Base-by-base conservation (phyloP, 1,140 invertebrate species). In the Plutomurus gul region DNA sequence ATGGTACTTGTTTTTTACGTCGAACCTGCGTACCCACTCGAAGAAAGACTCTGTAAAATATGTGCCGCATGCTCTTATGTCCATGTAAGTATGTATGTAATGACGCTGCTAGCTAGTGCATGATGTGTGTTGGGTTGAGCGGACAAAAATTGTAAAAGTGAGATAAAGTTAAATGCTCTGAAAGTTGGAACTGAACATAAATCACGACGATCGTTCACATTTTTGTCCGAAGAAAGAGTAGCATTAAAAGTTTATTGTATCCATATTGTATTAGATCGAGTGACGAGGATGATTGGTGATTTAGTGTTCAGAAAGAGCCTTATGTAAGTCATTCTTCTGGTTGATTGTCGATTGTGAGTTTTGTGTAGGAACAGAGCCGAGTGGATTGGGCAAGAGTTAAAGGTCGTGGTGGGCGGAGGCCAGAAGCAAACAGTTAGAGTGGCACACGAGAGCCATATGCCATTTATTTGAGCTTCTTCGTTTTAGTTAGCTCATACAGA, bases 341-440 rank as follows among this genome's bases (percentile, higher is more conserved):
- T 37, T 73, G 37, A 73, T 73, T 40, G 70, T 40, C 70, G 40
- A 46, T 43, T 40, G 70, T 46, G 37, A 65, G 56, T 65, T 65
- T 65, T 65, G 36, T 65, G 56, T 40, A 73, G 70, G 70, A 73
- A 73, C 70, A 73, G 39, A n/a, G n/a, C 25, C 27, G n/a, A 73
- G 70, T 73, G 37, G 70, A 46, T 46, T 43, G 49, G 49, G 18
- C 20, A 16, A 56, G 49, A 56, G 49, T 13, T 56, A 75, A 75
- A 75, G 73, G 73, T 75, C 73, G 73, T 46, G 20, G 73, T 75
- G 73, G 73, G 73, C 73, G 73, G 73, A 75, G 73, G 73, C 73
- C 73, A 30, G 73, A 75, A 46, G 73, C 73, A 51, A 75, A 75
- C 73, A 75, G 73, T 75, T 75, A 75, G 43, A 75, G 40, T 75